phyloP scores from a whole-genome alignment of 2,113 vertebrate genomes.

The Dasyurus viverrinus region DNA sequence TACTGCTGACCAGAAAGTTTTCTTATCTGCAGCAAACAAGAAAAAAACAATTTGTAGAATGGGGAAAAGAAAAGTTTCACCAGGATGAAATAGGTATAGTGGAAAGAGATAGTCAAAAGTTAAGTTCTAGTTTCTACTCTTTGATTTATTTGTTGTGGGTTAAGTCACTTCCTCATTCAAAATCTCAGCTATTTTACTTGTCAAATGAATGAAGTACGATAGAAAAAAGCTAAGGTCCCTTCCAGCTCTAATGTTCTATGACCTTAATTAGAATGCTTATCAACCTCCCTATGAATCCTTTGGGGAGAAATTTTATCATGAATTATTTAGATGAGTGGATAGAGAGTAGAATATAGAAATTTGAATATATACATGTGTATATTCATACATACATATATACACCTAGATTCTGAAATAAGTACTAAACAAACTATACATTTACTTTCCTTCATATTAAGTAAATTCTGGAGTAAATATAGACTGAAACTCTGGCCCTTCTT shows the following conservation, averaged over 20 bases:
- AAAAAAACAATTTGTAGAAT: conserved; percentile 69
- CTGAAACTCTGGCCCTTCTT: not conserved
- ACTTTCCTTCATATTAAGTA: not conserved
- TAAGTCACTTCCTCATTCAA: not conserved
- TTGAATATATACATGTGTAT: not conserved
- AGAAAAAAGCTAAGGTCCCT: not conserved
- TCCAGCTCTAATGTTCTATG: not conserved
- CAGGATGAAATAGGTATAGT: conserved; percentile 18
- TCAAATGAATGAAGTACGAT: not conserved
- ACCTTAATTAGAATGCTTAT: not conserved
- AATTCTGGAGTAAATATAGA: not conserved
- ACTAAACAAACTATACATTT: not conserved
- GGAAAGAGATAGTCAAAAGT: not conserved
- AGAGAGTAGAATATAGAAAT: conserved; percentile 14
- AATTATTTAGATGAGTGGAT: conserved; percentile 19
- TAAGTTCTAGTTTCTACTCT: not conserved
- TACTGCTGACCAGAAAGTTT: conserved; percentile 78
- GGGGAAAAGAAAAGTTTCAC: conserved; percentile 30
- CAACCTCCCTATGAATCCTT: not conserved
- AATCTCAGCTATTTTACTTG: not conserved
- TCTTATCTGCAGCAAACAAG: conserved; percentile 80
- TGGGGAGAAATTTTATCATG: conserved; percentile 18
- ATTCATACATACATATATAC: not conserved
- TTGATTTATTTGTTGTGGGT: not conserved
- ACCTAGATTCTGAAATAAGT: not conserved